Percentiles rank a stretch among this genome's conserved stretches.
phyloP scores from a whole-genome alignment of 2,888 invertebrate species.

The Nineta flava region DNA sequence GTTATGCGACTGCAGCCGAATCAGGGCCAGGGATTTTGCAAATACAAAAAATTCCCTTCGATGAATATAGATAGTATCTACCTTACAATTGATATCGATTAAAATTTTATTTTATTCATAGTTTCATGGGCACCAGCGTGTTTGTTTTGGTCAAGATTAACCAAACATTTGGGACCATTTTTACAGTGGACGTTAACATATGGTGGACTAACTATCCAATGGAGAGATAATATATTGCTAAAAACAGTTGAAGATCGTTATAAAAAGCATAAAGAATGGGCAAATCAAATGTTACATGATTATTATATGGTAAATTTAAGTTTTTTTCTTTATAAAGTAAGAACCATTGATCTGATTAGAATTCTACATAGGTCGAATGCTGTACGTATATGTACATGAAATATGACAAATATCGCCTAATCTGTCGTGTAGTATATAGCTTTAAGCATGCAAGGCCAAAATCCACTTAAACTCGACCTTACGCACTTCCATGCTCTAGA shows the following conservation, averaged over 20 bases:
- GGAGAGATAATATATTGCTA: slow-evolving; percentile 44
- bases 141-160: slow-evolving; percentile 48
- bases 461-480: no score
- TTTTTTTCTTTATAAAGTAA: neutral
- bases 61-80: no score
- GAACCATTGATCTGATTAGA: no score
- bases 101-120: slow-evolving; percentile 18
- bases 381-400: no score
- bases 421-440: no score
- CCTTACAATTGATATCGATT: neutral
- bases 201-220: slow-evolving; percentile 42
- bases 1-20: no score
- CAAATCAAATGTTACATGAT: slow-evolving; percentile 34
- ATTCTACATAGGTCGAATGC: no score
- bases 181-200: slow-evolving; percentile 42
- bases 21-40: no score
- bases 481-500: no score
- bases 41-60: no score
- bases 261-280: slow-evolving; percentile 31
- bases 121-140: slow-evolving; percentile 56
- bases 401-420: no score
- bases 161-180: slow-evolving; percentile 48
- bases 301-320: slow-evolving; percentile 41
- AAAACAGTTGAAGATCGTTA: slow-evolving; percentile 47
- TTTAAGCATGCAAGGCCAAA: no score